Base-by-base conservation (phyloP, 2,113 vertebrate genomes). In the Tachuris rubrigastra region DNA sequence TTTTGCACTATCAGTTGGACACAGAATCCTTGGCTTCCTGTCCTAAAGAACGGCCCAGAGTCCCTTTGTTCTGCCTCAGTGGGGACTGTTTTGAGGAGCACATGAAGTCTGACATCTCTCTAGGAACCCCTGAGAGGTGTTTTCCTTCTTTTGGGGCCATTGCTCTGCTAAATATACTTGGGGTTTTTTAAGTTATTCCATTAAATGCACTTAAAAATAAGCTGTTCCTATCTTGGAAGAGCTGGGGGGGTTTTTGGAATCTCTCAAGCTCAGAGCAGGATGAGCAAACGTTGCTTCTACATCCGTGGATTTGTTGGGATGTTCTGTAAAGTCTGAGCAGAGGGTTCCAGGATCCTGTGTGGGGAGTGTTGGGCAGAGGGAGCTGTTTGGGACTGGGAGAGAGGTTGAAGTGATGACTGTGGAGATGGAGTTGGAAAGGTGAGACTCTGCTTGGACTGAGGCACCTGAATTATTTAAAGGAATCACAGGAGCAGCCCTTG, bases 1-100 rank as follows among this genome's bases (percentile, higher is more conserved):
- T 62, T 18, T 37, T 69, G 79, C 72, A 0, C 78, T 94, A 95
- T 97, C 95, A 85, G 95, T 60, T 90, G 94, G 58, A 65, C 13
- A 3, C 92, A 95, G 94, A 85, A 50, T 23, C 90, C 85, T 46
- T 21, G 0, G 8, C 82, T 97, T 97, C 95, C 96, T 88, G 96
- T 10, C 27, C 88, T 33, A 1, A 87, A 56, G 41, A 65, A n/a
- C 88, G 30, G 46, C 30, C 6, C 65, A 27, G 55, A 19, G 41
- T 10, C 0, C 24, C 89, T 94, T 92, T 94, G 85, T 95, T 94
- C 46, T 55, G 80, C 75, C 50, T 25, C 8, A 5, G 37, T 1
- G 1, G 37, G 47, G 10, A 58, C 59, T 35, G 27, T 30, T 42
- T 7, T 4, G 33, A 39, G 85, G 3, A 25, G 59, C 31, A 8